Evolutionary conservation across 2,113 vertebrate species (phyloP).

Genomic region (Arvicanthis niloticus): DNA sequence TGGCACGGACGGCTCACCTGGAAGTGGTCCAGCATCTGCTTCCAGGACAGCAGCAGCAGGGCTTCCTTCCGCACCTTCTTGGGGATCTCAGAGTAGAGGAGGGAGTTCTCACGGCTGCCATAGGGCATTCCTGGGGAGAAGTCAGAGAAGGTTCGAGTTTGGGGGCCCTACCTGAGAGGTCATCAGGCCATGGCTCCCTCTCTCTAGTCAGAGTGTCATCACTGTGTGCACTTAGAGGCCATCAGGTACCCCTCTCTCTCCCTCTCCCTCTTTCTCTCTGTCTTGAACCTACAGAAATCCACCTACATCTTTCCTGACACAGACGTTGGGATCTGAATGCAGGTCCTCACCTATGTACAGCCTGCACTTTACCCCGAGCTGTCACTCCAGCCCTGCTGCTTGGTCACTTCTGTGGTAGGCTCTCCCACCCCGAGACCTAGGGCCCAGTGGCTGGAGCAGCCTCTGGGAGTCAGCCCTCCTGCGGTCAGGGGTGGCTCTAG

Average conservation of each 20-base stretch:
- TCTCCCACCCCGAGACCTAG: neutral
- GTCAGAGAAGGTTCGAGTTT: neutral
- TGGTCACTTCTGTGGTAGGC: neutral
- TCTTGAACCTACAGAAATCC: neutral
- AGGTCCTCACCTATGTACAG: neutral
- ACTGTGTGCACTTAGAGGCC: no score
- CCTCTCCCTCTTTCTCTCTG: neutral
- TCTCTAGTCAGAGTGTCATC: neutral
- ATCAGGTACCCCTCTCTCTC: neutral
- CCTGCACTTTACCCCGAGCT: neutral
- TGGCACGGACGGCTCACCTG: constrained; percentile 87
- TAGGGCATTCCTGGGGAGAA: constrained; percentile 93
- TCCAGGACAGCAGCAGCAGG: constrained; percentile 96
- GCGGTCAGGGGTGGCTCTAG: neutral
- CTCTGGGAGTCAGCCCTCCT: neutral
- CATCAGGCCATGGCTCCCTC: neutral
- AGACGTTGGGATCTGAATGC: neutral
- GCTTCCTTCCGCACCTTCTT: constrained; percentile 97
- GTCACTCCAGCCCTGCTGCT: neutral
- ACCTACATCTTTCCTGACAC: neutral
- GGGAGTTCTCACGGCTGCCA: constrained; percentile 97
- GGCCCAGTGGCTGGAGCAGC: neutral
- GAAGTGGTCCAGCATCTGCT: constrained; percentile 99
- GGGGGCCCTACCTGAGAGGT: no score
- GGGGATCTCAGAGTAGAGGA: constrained; percentile 98